Conservation (phyloP, 1,140 invertebrate genomes). For the Solen grandis region DNA sequence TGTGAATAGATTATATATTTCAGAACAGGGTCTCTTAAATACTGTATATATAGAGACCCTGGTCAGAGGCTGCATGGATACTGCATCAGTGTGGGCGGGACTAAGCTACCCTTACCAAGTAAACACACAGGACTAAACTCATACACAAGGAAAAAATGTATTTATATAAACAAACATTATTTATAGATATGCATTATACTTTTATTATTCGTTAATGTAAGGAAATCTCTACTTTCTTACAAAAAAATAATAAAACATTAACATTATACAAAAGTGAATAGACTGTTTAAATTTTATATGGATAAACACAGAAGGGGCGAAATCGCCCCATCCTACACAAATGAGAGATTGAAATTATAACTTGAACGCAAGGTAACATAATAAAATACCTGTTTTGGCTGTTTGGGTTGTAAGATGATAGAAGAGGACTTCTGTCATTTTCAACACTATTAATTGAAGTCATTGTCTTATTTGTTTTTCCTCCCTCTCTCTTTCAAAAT, state of each 20-base stretch:
- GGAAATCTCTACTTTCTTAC: background rate
- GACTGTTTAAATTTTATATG: background rate
- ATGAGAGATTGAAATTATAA: background rate
- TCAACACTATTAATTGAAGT: slow-evolving; percentile 17
- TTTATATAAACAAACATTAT: no score
- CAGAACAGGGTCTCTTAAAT: no score
- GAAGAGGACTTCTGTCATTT: slow-evolving; percentile 29
- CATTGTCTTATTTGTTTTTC: no score
- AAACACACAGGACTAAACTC: no score
- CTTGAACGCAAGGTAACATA: background rate
- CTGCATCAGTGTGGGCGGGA: no score
- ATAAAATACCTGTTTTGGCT: slow-evolving; percentile 7
- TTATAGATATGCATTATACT: background rate
- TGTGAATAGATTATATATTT: no score
- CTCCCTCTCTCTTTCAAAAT: no score
- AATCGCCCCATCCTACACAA: background rate
- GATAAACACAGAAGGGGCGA: background rate
- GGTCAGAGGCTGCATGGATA: no score
- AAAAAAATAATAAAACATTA: background rate
- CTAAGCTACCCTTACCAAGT: no score
- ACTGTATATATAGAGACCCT: no score
- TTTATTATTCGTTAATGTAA: background rate
- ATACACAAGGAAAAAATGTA: no score
- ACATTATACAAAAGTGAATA: background rate
- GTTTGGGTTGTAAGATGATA: slow-evolving; percentile 33